Evolutionary conservation across 2,888 invertebrate species (phyloP), one percentile per base, ranked within the genome.

Genomic region (Caenorhabditis sp.): DNA sequence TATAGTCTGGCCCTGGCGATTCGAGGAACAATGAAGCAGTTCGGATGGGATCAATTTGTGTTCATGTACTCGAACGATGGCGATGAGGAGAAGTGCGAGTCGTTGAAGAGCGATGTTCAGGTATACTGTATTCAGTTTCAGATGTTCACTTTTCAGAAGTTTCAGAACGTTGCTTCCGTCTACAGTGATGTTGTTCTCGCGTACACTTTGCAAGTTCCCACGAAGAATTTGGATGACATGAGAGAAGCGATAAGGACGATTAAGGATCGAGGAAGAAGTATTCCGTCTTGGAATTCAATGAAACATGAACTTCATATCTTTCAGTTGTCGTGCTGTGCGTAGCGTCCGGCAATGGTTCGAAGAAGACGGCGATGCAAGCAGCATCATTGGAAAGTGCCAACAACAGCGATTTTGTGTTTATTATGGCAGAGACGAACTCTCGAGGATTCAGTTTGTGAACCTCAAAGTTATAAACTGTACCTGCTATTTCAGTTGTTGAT

Each of bases 21-120:
- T 2, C 55, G 55, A 15, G 62, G 53, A 60, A 60, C 88, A 26
- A 22, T 89, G 51, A 35, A 56, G 28, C 69, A 87, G 50, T 89
- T 79, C 70, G 79, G 83, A 15, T 89, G 89, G 89, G 64, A 58
- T 15, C 81, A 88, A 70, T 88, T 88, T 61, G 88, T 86, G 11
- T 86, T 84, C 47, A 51, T 89, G 32, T 89, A 89, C 71, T 80
- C 84, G 9, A 72, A 69, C 24, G 69, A 74, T 53, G 77, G 77
- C 9, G 84, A 84, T 44, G 64, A 50, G 20, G 82, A 76, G 35
- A 84, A 86, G 56, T 84, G 86, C 64, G 67, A 71, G 28, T 74
- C 62, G 58, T 62, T 86, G 70, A 81, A 76, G 28, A 58, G 69
- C 26, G 84, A 82, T 58, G 50, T 86, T 0, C 83, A 81, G 70